phyloP scores from a whole-genome alignment of 1,140 invertebrate genomes.

The Littorina saxatilis region DNA sequence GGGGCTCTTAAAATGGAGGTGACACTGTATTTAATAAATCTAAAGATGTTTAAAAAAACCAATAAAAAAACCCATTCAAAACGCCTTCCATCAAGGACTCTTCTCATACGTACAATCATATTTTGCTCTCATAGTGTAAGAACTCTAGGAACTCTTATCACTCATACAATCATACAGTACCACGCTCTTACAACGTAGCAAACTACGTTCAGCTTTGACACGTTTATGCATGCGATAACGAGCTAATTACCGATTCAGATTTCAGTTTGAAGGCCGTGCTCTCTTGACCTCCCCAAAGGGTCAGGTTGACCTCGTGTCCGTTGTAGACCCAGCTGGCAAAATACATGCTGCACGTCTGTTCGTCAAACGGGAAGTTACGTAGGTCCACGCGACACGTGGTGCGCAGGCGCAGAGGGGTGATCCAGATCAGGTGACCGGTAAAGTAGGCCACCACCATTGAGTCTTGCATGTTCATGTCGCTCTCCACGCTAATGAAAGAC shows the following conservation, averaged over 20 bases:
- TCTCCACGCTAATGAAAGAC: constrained; percentile 51
- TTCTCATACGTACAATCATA: too few species aligned
- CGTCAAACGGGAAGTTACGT: constrained; percentile 96
- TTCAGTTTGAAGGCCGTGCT: constrained; percentile 35
- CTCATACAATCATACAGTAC: too few species aligned
- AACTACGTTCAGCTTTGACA: too few species aligned
- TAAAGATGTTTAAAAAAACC: too few species aligned
- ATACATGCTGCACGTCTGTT: constrained; percentile 97
- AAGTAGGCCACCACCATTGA: constrained; percentile 54
- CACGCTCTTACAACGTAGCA: too few species aligned
- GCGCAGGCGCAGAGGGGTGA: constrained; percentile 98
- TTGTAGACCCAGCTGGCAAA: constrained; percentile 99
- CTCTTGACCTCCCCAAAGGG: constrained; percentile 27
- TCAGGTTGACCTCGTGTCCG: constrained; percentile 90
- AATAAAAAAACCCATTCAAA: too few species aligned
- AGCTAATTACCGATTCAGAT: constrained; percentile 10
- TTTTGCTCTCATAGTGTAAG: too few species aligned
- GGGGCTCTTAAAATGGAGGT: too few species aligned
- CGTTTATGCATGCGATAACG: too few species aligned
- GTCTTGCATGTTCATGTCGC: constrained; percentile 46
- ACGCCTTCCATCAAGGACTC: too few species aligned
- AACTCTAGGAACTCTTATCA: too few species aligned
- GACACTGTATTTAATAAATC: too few species aligned
- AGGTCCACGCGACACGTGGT: constrained; percentile 99
- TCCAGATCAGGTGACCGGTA: constrained; percentile 92